Evolutionary conservation across 1,140 invertebrate species (phyloP).

Genomic region (Bombyx mandarina): DNA sequence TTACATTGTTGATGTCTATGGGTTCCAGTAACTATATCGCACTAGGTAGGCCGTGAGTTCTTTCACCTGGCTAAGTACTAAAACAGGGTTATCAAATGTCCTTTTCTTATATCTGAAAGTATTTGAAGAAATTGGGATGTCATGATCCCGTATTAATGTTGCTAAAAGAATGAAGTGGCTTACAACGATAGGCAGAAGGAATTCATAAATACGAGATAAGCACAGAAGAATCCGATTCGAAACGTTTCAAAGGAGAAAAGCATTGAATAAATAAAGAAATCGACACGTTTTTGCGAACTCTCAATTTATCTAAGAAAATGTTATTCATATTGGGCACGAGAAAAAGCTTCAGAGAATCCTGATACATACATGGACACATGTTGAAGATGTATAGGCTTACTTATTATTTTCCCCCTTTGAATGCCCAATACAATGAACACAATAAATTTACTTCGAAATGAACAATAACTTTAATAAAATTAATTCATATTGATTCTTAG

Average conservation of each 20-base stretch:
- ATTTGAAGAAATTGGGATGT: neutral
- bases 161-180: slow-evolving; percentile 27
- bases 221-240: slow-evolving; percentile 32
- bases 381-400: slow-evolving; percentile 33
- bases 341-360: slow-evolving; percentile 38
- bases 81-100: too few relatives aligned
- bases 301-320: slow-evolving; percentile 57
- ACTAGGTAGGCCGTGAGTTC: too few relatives aligned
- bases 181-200: slow-evolving; percentile 32
- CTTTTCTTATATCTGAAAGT: too few relatives aligned
- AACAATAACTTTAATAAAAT: too few relatives aligned
- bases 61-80: too few relatives aligned
- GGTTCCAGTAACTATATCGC: too few relatives aligned
- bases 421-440: too few relatives aligned
- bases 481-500: too few relatives aligned
- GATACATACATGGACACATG: slow-evolving; percentile 47
- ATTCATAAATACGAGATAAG: slow-evolving; percentile 47
- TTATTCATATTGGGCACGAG: slow-evolving; percentile 50
- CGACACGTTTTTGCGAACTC: slow-evolving; percentile 54
- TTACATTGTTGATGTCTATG: too few relatives aligned
- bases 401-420: slow-evolving; percentile 30
- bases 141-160: neutral
- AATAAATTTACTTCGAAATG: too few relatives aligned
- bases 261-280: slow-evolving; percentile 63
- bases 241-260: slow-evolving; percentile 41